Conservation (phyloP, 1,140 invertebrate species). For the Drosophila sturtevanti region DNA sequence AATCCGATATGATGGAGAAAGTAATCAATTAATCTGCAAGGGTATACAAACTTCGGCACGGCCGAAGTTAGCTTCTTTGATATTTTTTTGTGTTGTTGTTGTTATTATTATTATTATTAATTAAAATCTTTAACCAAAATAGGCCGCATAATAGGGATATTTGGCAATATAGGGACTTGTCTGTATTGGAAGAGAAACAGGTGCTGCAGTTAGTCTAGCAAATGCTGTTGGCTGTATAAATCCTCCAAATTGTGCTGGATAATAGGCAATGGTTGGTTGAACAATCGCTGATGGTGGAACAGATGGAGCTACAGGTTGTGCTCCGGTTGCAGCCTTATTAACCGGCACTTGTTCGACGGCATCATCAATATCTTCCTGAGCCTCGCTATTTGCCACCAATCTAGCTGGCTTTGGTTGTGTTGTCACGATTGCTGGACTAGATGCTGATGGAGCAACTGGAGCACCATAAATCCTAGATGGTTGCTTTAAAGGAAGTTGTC, state of each 20-base stretch:
- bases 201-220: conserved; percentile 28
- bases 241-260: conserved; percentile 65
- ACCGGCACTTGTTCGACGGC: conserved; percentile 59
- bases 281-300: neutral
- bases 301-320: neutral
- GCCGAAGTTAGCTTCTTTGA: no score
- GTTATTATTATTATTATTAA: no score
- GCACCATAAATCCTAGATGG: conserved; percentile 41
- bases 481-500: conserved; percentile 27
- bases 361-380: conserved; percentile 65
- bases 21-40: no score
- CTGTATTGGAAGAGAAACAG: conserved; percentile 16
- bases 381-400: conserved; percentile 68
- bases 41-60: no score
- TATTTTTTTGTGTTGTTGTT: no score
- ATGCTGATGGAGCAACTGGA: conserved; percentile 27
- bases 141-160: conserved; percentile 52
- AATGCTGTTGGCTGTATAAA: conserved; percentile 61
- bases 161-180: conserved; percentile 37
- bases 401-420: conserved; percentile 51
- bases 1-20: no score
- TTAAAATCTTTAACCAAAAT: conserved; percentile 39
- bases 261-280: conserved; percentile 58
- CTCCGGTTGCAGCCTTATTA: conserved; percentile 7
- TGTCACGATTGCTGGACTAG: neutral